A percentile compares a stretch with the other conserved stretches of the same genome.
Evolutionary conservation across 1,140 invertebrate species (phyloP).

Genomic region (Apocrypta bakeri): DNA sequence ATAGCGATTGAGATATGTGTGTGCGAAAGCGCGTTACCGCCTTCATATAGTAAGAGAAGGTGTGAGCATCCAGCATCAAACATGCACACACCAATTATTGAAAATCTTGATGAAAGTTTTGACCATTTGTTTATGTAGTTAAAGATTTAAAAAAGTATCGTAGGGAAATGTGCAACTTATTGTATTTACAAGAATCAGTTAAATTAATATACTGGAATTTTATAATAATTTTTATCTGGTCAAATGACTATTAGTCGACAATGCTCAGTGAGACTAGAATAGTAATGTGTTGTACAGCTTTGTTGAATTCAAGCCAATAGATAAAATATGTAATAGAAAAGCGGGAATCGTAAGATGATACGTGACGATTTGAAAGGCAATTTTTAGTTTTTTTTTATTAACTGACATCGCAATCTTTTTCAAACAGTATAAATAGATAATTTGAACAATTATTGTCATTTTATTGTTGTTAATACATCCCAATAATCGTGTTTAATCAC

Average conservation of each 20-base stretch:
- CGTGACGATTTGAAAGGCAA: not conserved
- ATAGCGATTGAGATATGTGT: slow-evolving; percentile 21
- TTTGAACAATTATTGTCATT: no score
- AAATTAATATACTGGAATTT: no score
- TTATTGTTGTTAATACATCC: no score
- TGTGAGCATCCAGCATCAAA: no score
- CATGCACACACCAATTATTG: no score
- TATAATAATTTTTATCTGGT: not conserved
- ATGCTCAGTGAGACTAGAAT: not conserved
- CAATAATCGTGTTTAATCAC: no score
- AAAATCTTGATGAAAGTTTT: not conserved
- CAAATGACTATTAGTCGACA: not conserved
- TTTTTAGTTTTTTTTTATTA: not conserved
- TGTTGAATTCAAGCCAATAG: not conserved
- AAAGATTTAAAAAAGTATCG: not conserved
- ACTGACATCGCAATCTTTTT: not conserved
- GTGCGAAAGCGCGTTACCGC: not conserved
- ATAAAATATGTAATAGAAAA: not conserved
- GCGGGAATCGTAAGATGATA: not conserved
- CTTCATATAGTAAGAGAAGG: not conserved
- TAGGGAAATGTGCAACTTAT: not conserved
- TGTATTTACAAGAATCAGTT: no score
- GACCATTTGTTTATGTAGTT: not conserved
- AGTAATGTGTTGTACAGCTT: not conserved
- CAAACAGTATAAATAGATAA: no score